A percentile compares a stretch with the other conserved stretches of the same genome.
Conservation (phyloP, 2,113 vertebrate species). For the Etia nguti region DNA sequence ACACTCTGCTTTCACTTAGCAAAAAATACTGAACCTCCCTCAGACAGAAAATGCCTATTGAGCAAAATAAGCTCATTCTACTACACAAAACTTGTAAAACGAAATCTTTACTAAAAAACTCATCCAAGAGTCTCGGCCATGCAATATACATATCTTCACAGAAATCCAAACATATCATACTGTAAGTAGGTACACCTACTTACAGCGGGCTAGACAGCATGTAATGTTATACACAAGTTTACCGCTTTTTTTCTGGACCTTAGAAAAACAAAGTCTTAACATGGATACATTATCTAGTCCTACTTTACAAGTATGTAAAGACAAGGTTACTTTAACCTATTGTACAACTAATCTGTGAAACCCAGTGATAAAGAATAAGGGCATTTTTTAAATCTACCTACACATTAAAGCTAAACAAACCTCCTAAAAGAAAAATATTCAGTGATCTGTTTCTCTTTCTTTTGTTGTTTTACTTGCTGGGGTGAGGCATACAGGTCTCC, state of each 20-base stretch:
- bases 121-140: neutral
- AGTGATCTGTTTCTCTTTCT: neutral
- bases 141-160: neutral
- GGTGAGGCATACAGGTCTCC: neutral
- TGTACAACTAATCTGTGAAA: neutral
- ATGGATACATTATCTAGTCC: neutral
- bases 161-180: neutral
- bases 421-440: neutral
- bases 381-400: neutral
- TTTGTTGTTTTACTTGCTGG: neutral
- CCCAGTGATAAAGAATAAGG: neutral
- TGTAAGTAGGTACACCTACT: neutral
- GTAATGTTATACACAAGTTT: neutral
- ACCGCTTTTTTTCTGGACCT: neutral
- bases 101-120: neutral
- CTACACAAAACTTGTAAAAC: neutral
- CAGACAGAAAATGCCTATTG: neutral
- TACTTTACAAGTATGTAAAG: neutral
- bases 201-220: rapidly evolving
- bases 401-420: neutral
- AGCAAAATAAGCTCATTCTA: neutral
- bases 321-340: neutral
- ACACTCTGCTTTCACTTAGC: neutral
- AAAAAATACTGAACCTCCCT: neutral
- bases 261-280: neutral